Evolutionary conservation across 1,140 invertebrate genomes (phyloP), one percentile per base, ranked within the genome.

Genomic region (Stegodyphus mimosarum): DNA sequence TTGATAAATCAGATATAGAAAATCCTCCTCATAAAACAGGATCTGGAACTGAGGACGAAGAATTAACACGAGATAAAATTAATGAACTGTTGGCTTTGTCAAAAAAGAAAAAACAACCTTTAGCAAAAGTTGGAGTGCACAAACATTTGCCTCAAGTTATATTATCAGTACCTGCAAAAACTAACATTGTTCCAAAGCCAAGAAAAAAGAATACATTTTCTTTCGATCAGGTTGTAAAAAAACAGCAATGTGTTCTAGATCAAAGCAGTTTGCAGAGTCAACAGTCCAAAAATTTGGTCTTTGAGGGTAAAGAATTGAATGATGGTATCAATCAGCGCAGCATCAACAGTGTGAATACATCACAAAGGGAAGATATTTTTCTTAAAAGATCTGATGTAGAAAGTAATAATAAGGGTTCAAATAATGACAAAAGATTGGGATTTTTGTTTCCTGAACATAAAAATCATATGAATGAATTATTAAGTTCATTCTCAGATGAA

Each of bases 131-230:
- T 64, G 18, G 74, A 48, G 17, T 74, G 53, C 80, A 83, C 11
- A 74, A 18, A 66, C 73, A 83, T 75, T 60, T 83, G 10, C 80
- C 80, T 10, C 80, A 83, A 17, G 72, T 83, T 5, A 13, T 83
- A 15, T 48, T 50, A 17, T n/a, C 33, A 48, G n/a, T 18, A 52
- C 60, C 49, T 10, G 7, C 7, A 15, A 74, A 33, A 69, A 10
- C 11, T 6, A 7, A 13, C 33, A 50, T 60, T 6, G 9, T 67
- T n/a, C 60, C 18, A 7, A 83, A 75, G 10, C 71, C 80, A 66
- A 6, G 49, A 10, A 69, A 49, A 5, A 51, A 33, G 66, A 83
- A 18, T 49, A 83, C 80, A 15, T 83, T 83, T 69, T 83, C 80
- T 49, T 83, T 75, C 67, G 60, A 75, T 6, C 60, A 83, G 10